Percentiles rank a stretch among this genome's conserved stretches.
phyloP scores from a whole-genome alignment of 2,888 invertebrate genomes.

The Tipula helvola region DNA sequence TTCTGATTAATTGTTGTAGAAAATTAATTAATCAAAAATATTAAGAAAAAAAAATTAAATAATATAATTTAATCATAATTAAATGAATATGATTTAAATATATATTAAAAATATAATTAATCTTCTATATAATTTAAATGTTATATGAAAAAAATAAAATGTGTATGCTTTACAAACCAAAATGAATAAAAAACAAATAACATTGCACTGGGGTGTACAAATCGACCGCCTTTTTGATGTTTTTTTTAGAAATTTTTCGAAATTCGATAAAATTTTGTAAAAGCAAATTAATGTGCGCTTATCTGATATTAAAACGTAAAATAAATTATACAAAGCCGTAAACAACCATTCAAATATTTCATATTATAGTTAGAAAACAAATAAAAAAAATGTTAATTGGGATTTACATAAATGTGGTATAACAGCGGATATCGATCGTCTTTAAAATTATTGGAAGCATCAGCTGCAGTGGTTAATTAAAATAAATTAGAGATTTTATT shows the following conservation, averaged over 20 bases:
- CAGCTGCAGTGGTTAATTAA: too few relatives aligned
- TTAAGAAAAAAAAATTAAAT: background rate
- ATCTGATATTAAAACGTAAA: too few relatives aligned
- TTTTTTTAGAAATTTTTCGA: background rate
- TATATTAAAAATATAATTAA: background rate
- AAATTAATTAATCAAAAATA: background rate
- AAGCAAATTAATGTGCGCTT: too few relatives aligned
- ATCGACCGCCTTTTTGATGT: background rate
- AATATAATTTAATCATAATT: conserved; percentile 4
- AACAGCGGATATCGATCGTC: too few relatives aligned
- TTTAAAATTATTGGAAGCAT: too few relatives aligned
- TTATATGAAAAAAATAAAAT: background rate
- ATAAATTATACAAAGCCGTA: too few relatives aligned
- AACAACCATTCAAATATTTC: too few relatives aligned
- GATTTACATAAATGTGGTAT: too few relatives aligned
- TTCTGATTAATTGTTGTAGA: background rate
- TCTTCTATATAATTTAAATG: background rate
- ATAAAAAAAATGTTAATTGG: too few relatives aligned
- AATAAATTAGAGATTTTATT: too few relatives aligned
- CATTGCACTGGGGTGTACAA: background rate
- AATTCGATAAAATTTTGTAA: background rate
- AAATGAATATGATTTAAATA: background rate
- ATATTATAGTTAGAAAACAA: too few relatives aligned
- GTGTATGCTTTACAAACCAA: background rate
- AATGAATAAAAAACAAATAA: background rate